Base-by-base conservation (phyloP, 92 coral and sea anemone genomes). In the Nematostella vectensis region DNA sequence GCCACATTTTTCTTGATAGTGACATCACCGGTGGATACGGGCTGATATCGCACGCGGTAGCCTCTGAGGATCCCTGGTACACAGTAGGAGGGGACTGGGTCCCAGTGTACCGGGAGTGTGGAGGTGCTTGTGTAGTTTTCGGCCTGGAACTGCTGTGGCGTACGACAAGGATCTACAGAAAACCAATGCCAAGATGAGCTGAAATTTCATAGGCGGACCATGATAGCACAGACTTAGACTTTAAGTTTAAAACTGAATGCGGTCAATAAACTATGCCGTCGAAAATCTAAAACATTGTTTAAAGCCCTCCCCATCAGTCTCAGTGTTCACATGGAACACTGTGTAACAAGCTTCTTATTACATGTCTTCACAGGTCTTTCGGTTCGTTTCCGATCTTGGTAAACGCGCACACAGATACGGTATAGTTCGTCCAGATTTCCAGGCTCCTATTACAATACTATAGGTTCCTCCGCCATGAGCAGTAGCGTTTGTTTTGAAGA, bases 41-140 rank as follows among this genome's bases (percentile, higher is more conserved):
- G 70, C n/a, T 50, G 58, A 47, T 75, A 80, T 12, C 59, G 63
- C 27, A 88, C 69, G 19, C 76, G 63, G 40, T 84, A 80, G 26
- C 94, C 94, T 15, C 58, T 68, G 28, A 69, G 61, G 2, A 85
- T 38, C n/a, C 96, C 94, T 54, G 83, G 84, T 13, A 74, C 50
- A 11, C 77, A 57, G 15, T 71, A 54, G 12, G 53, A 27, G 25
- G 79, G 80, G 15, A 88, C 82, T 2, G 71, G 86, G 15, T 50
- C 18, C 96, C 96, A 88, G 0, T 33, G 30, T 23, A 88, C 59
- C n/a, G 84, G 87, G 8, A 88, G 71, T 19, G 74, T 57, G 52
- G 70, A 31, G 0, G 79, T 65, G 1, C 84, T 70, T 38, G 75
- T 68, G 45, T 47, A 33, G 48, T 39, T 84, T 50, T 61, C 83